These are phyloP conservation scores for Eilema sororculum DNA, from an alignment of 2,888 invertebrate genomes.

Conservation along the genomic window DNA sequence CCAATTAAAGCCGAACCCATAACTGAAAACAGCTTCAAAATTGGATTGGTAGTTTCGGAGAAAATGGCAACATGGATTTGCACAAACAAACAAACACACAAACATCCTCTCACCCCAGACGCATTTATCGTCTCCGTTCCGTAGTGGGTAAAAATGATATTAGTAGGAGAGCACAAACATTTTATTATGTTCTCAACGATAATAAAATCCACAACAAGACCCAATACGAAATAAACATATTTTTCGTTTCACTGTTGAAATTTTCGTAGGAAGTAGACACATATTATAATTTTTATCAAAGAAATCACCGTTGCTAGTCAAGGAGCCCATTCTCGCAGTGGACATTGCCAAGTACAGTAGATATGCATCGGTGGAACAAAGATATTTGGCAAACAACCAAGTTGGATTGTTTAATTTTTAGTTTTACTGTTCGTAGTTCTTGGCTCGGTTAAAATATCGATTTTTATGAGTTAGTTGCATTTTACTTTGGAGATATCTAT, in stretches of 20 bases:
- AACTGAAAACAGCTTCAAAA: too few species aligned
- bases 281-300: conserved; percentile 43
- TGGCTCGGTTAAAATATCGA: conserved; percentile 55
- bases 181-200: neutral
- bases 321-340: conserved; percentile 45
- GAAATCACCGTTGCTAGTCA: conserved; percentile 46
- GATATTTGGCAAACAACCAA: conserved; percentile 57
- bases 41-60: too few species aligned
- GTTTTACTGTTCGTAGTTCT: conserved; percentile 58
- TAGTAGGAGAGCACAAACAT: neutral
- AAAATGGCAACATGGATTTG: too few species aligned
- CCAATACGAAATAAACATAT: conserved; percentile 9
- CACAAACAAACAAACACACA: too few species aligned
- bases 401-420: conserved; percentile 74
- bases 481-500: conserved; percentile 1
- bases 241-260: neutral
- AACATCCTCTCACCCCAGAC: too few species aligned
- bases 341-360: conserved; percentile 49
- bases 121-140: too few species aligned
- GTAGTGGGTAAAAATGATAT: too few species aligned
- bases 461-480: conserved; percentile 43
- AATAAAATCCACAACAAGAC: neutral
- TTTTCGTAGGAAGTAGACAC: neutral
- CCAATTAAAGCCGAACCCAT: too few species aligned
- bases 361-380: conserved; percentile 69